Evolutionary conservation across 2,888 invertebrate genomes (phyloP).

Genomic region (Dynastes maya): DNA sequence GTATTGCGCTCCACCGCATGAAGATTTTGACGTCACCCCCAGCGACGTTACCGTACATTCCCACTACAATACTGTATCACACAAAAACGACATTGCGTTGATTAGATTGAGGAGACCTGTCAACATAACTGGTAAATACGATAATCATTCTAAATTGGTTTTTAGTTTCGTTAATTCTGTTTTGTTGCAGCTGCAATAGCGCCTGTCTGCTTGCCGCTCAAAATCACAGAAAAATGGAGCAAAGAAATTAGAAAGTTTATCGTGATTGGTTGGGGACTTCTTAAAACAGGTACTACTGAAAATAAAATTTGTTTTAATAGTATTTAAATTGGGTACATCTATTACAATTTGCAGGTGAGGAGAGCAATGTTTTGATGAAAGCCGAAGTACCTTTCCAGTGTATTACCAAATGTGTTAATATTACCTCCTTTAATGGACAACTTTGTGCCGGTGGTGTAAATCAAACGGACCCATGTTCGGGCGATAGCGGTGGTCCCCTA

Average conservation of each 20-base stretch:
- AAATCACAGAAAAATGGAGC: neutral
- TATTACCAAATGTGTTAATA: neutral
- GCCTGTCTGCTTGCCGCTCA: neutral
- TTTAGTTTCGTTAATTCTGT: too few species aligned
- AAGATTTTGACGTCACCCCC: constrained; percentile 71
- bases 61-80: constrained; percentile 58
- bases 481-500: constrained; percentile 74
- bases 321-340: neutral
- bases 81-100: constrained; percentile 68
- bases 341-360: neutral
- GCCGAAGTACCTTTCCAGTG: neutral
- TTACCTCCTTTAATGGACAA: neutral
- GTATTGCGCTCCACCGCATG: constrained; percentile 69
- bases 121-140: constrained; percentile 58
- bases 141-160: too few species aligned
- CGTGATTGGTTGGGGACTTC: neutral
- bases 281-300: neutral
- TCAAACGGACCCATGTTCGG: constrained; percentile 79
- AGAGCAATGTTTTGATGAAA: neutral
- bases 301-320: neutral
- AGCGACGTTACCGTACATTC: constrained; percentile 61
- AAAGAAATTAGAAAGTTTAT: neutral
- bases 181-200: neutral
- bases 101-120: constrained; percentile 63
- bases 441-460: constrained; percentile 73